These are phyloP conservation scores for Conopomorpha cramerella DNA, from an alignment of 1,140 invertebrate genomes.

Conservation along the genomic window DNA sequence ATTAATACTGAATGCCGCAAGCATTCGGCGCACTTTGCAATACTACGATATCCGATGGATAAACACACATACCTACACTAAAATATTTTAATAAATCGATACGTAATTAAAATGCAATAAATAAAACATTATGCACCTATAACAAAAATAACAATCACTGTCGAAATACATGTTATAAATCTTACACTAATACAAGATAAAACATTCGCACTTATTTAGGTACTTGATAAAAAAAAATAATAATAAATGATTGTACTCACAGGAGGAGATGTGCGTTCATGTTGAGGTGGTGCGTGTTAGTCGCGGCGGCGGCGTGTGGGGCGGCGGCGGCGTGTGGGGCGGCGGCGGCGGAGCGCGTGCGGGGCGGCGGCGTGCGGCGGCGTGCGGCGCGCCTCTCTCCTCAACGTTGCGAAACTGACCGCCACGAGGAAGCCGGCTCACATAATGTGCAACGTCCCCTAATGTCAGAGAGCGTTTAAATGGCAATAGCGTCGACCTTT, in stretches of 20 bases:
- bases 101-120: too few species aligned
- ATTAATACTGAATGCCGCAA: too few species aligned
- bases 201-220: too few species aligned
- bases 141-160: too few species aligned
- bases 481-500: constrained; percentile 56
- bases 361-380: constrained; percentile 32
- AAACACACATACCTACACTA: too few species aligned
- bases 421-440: constrained; percentile 49
- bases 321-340: constrained; percentile 11
- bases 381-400: constrained; percentile 30
- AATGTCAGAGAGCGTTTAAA: constrained; percentile 57
- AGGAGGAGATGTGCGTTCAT: constrained; percentile 36
- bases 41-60: too few species aligned
- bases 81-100: too few species aligned
- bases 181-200: too few species aligned
- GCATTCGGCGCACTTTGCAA: too few species aligned
- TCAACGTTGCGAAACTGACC: constrained; percentile 51
- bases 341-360: constrained; percentile 20
- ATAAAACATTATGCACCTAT: too few species aligned
- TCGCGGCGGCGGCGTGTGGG: constrained; percentile 11
- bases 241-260: constrained; percentile 23
- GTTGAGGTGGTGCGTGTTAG: constrained; percentile 8
- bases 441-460: constrained; percentile 46
- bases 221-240: too few species aligned
- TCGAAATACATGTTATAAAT: too few species aligned